phyloP scores from a whole-genome alignment of 2,113 vertebrate species.

The Agapornis roseicollis region DNA sequence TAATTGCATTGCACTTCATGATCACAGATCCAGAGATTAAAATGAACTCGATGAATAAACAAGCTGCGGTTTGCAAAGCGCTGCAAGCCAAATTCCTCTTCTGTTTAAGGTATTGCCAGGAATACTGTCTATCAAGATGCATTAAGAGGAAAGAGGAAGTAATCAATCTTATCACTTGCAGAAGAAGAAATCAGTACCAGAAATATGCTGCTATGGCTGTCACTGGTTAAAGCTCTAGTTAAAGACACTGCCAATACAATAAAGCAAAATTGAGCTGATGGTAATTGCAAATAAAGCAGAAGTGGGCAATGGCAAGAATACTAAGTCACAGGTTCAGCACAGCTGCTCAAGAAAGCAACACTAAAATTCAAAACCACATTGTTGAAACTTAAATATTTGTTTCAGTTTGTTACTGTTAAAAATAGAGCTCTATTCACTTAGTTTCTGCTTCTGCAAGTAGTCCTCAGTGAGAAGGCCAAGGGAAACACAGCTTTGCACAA shows the following conservation, averaged over 20 bases:
- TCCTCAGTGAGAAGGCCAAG: neutral
- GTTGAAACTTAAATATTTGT: neutral
- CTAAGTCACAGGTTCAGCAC: neutral
- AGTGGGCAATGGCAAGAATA: neutral
- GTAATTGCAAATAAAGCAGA: neutral
- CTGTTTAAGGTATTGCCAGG: neutral
- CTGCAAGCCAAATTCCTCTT: neutral
- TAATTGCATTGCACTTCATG: neutral
- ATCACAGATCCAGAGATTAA: neutral
- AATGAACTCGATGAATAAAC: neutral
- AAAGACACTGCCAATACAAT: neutral
- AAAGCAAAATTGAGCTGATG: neutral
- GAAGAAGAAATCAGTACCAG: neutral
- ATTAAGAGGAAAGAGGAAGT: neutral
- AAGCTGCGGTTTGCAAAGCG: neutral
- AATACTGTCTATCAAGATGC: neutral
- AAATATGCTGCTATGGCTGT: neutral
- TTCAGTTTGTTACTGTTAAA: neutral
- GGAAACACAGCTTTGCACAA: fast-evolving
- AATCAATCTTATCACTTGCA: neutral
- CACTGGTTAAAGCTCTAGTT: neutral
- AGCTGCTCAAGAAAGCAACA: neutral
- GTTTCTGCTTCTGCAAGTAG: neutral
- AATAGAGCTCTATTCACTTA: fast-evolving
- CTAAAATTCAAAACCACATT: neutral